Evolutionary conservation across 2,113 vertebrate species (phyloP).

Genomic region (Corynorhinus townsendii): DNA sequence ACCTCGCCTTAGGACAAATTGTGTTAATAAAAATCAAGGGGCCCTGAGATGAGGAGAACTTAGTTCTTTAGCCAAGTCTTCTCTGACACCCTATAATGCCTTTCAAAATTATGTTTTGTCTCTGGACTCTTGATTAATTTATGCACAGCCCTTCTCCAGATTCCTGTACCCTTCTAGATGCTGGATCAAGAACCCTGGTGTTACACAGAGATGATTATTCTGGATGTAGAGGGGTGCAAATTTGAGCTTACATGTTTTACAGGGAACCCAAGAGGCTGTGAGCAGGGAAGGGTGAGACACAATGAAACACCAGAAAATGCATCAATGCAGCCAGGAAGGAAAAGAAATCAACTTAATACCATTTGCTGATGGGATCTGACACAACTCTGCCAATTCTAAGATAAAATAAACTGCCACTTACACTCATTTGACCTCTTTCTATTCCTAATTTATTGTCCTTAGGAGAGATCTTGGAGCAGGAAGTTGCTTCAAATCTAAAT

Average conservation of each 20-base stretch:
- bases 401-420: background rate
- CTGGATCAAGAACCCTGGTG: too few species aligned
- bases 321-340: background rate
- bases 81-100: too few species aligned
- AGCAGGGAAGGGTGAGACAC: background rate
- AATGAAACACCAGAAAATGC: background rate
- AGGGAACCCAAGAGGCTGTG: background rate
- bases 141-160: too few species aligned
- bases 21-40: too few species aligned
- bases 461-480: background rate
- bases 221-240: background rate
- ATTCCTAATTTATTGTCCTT: background rate
- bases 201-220: background rate
- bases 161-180: too few species aligned
- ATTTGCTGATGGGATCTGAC: background rate
- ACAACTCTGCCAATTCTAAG: background rate
- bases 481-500: conserved; percentile 15
- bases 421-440: background rate
- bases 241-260: background rate
- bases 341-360: background rate
- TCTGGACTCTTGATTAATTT: too few species aligned
- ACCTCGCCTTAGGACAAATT: too few species aligned
- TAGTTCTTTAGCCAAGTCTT: too few species aligned
- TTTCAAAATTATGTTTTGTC: too few species aligned
- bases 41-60: too few species aligned